Evolutionary conservation across 2,113 vertebrate genomes (phyloP), one percentile per base, ranked within the genome.

Genomic region (Verasper variegatus): DNA sequence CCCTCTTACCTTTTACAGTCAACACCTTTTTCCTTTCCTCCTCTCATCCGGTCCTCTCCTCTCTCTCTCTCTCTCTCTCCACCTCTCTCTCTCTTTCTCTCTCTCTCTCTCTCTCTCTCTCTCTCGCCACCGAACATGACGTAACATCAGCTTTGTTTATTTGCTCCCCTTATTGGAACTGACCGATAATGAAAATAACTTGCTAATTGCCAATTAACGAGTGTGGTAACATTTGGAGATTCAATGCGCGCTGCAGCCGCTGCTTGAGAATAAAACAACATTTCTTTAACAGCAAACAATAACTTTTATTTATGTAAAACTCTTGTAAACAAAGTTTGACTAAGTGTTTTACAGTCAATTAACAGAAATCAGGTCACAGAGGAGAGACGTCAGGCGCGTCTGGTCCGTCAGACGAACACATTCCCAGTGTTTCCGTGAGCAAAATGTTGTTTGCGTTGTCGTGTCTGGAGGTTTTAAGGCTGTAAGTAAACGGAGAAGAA

Each of bases 401-500:
- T 3, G 49, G 51, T 35, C 17, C 61, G 63, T 27, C 74, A 26
- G 47, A 67, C 35, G 45, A 45, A 18, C 59, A 45, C 18, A n/a
- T 40, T 62, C 51, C 17, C 5, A 27, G 27, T 31, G 70, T 68
- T 67, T 74, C 15, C 47, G 24, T 18, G 10, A 26, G 65, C 37
- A 71, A 58, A 63, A 21, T 17, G 54, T 20, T 80, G 76, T 84
- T 83, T 86, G 79, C 84, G 83, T 90, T 93, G 87, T 83, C 47
- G 61, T 81, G 85, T 86, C 78, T 86, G 84, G 72, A 80, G 89
- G 78, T 86, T 92, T 45, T 82, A 26, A 70, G 79, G 83, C 81
- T 88, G 89, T 84, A 89, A 92, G 90, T 88, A 94, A 94, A 93
- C 92, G 89, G 81, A 92, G 90, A 87, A 84, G 79, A 77, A 83